A percentile compares a stretch with the other conserved stretches of the same genome.
Evolutionary conservation across 2,888 invertebrate genomes (phyloP).

Genomic region (Leucozona laternaria): DNA sequence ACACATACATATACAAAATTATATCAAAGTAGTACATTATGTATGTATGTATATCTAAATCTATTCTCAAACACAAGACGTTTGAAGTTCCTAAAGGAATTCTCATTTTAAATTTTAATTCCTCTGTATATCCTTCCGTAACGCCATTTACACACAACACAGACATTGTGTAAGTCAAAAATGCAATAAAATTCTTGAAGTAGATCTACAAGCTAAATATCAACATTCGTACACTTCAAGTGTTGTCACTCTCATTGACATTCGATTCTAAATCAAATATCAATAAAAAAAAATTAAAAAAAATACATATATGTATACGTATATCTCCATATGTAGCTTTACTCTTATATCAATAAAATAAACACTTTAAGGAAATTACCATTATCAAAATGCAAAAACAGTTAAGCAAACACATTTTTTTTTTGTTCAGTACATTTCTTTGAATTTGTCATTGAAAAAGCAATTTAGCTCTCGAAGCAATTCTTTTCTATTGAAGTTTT

Average conservation of each 20-base stretch:
- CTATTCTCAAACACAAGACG: too few relatives aligned
- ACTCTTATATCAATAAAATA: not conserved
- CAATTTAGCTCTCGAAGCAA: not conserved
- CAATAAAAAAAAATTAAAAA: not conserved
- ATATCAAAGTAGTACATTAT: too few relatives aligned
- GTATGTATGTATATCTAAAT: too few relatives aligned
- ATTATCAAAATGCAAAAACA: not conserved
- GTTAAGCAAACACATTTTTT: not conserved
- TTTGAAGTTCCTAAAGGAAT: not conserved
- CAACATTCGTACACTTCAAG: constrained; percentile 1
- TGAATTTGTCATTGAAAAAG: constrained; percentile 2
- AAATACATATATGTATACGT: too few relatives aligned
- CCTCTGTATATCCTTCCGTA: not conserved
- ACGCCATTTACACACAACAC: not conserved
- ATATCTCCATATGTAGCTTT: not conserved
- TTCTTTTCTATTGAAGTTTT: too few relatives aligned
- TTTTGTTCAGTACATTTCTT: not conserved
- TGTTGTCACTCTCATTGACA: constrained; percentile 14
- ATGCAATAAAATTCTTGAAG: constrained; percentile 23
- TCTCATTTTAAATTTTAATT: not conserved
- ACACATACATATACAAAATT: too few relatives aligned
- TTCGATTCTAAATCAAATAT: constrained; percentile 18
- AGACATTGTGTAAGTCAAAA: not conserved
- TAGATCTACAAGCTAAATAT: not conserved
- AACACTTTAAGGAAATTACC: constrained; percentile 2